Conservation (phyloP, 2,797 vertebrate species). For the Hydrophis major region DNA sequence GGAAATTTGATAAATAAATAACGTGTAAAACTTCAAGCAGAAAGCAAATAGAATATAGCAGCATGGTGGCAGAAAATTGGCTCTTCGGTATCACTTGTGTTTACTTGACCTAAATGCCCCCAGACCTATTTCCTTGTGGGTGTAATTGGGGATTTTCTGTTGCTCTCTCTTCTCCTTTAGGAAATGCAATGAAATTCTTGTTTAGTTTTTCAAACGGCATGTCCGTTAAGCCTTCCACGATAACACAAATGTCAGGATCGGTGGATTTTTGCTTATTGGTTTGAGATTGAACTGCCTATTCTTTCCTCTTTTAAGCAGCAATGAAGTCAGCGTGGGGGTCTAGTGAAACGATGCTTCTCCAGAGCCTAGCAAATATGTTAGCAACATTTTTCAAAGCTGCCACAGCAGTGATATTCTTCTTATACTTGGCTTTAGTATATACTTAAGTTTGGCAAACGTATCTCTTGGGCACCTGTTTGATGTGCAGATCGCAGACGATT, state of each 20-base stretch:
- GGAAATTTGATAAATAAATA: neutral
- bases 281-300: neutral
- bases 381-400: conserved; percentile 45
- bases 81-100: neutral
- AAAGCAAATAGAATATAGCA: neutral
- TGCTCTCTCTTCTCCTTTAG: neutral
- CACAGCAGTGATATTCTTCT: conserved; percentile 42
- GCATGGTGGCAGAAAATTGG: neutral
- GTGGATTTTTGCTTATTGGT: neutral
- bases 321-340: too few species aligned
- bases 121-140: neutral
- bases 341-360: neutral
- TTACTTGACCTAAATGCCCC: neutral
- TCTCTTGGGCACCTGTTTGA: conserved; percentile 68
- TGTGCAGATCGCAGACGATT: conserved; percentile 58
- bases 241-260: neutral
- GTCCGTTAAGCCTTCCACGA: neutral
- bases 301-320: neutral
- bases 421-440: conserved; percentile 64
- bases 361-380: conserved; percentile 20
- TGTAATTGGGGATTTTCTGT: neutral
- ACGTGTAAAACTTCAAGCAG: neutral
- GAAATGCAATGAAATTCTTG: neutral
- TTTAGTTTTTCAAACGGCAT: too few species aligned
- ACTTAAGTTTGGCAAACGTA: conserved; percentile 64